A percentile compares a stretch with the other conserved stretches of the same genome.
Conservation (phyloP, 2,797 vertebrate species). For the Schizothorax lantsangensis region DNA sequence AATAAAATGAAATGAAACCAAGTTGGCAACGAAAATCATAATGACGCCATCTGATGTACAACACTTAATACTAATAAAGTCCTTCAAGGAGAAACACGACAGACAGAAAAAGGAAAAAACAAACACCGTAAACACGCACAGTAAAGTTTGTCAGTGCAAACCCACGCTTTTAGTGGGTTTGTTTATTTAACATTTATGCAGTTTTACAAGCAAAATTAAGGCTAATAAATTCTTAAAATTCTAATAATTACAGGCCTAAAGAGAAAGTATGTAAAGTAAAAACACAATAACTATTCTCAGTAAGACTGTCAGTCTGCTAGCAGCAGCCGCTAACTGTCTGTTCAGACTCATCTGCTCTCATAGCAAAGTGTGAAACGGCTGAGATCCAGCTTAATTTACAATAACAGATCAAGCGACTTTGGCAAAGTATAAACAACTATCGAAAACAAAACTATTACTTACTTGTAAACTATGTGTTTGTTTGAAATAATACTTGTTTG, state of each 20-base stretch:
- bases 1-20: neutral
- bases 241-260: neutral
- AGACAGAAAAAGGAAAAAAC: neutral
- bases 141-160: neutral
- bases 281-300: neutral
- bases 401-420: conserved; percentile 13
- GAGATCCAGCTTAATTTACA: neutral
- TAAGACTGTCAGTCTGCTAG: conserved; percentile 37
- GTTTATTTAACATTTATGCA: neutral
- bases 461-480: neutral
- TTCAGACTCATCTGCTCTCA: conserved; percentile 8
- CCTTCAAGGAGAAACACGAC: neutral
- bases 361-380: conserved; percentile 29
- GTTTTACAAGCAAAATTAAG: neutral
- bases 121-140: neutral
- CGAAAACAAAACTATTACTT: neutral
- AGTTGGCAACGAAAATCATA: neutral
- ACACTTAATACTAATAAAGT: neutral
- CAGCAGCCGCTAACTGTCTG: conserved; percentile 36
- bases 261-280: neutral
- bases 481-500: conserved; percentile 34
- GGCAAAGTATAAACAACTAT: neutral
- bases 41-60: neutral
- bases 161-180: neutral
- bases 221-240: neutral